Base-by-base conservation (phyloP, 1,140 invertebrate species). In the Dendroctonus ponderosae region DNA sequence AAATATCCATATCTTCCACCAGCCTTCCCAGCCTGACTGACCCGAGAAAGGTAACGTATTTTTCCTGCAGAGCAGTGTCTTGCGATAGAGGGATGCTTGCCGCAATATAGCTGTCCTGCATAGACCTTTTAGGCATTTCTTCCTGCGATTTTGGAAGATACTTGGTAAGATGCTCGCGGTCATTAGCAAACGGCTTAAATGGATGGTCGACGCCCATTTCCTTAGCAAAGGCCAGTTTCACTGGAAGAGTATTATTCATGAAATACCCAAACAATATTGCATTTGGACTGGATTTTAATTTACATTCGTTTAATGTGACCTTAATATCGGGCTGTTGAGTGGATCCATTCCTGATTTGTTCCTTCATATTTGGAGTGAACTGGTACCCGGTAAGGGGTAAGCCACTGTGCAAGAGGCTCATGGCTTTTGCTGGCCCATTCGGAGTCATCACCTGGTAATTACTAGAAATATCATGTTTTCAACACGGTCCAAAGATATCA, bases 1-100 rank as follows among this genome's bases (percentile, higher is more conserved):
- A 91, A 61, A 89, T 83, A 78, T 93, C 91, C 79, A 93, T 84
- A 76, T 92, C 90, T 80, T 93, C 91, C 60, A 92, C 77, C 3
- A 93, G 79, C 62, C 90, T 79, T 8, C 91, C 91, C 70, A 90
- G 78, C 63, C 91, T 80, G 5, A 91, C 85, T 64, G 82, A 80
- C 2, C 88, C 85, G 65, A 84, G 75, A 70, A 83, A 85, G 8
- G 86, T 87, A 2, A 87, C 80, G 77, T 92, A 92, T 73, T 87
- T 85, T 65, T 91, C 86, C 69, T 89, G 83, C 7, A 91, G 74
- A 5, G 71, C 67, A 2, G 78, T 70, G 76, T 91, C 82, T 2
- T 79, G 79, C n/a, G 82, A 85, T 3, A 93, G 74, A 0, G 91
- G 90, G 66, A 93, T 88, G 7, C 89, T 78, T 4, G 84, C 86